Evolutionary conservation across 2,113 vertebrate genomes (phyloP), one percentile per base, ranked within the genome.

Genomic region (Ceyx margarethae): DNA sequence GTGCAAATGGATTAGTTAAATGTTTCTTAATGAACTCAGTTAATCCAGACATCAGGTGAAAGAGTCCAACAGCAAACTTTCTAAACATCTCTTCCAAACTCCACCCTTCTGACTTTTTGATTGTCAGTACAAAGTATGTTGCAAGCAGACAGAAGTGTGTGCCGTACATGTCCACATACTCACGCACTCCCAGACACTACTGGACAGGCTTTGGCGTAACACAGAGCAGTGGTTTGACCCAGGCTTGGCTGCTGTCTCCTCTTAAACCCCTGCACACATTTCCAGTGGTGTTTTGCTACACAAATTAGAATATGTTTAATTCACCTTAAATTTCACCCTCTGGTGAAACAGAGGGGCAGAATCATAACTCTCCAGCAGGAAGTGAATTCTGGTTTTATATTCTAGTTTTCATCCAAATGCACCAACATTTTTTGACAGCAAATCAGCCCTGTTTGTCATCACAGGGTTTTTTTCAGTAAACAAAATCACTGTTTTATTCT

Each of bases 1-100:
- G 48, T 19, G n/a, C 61, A 90, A 51, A 76, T 68, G 48, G 1
- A 2, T 72, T 53, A 35, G 66, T 94, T 93, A 95, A 94, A 81
- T 60, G 1, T 94, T 94, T 87, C 45, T 48, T 76, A 68, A 84
- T 65, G 84, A 93, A 89, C 89, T 93, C 45, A 7, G 43, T 81
- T 87, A 51, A 68, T 31, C 77, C 29, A 37, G 46, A 20, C 40
- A 25, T 13, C 28, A 58, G 11, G 19, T n/a, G 31, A 71, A 51
- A 78, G 2, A 1, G 37, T 84, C 25, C 61, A 82, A 20, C n/a
- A 16, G 51, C 57, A 67, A 31, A 80, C 28, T 54, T 58, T 43
- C 35, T 33, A 67, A 77, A 48, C 15, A 81, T 37, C 43, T 35
- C 15, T 58, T 56, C 22, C 50, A 58, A 33, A 68, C 4, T 9